phyloP scores from a whole-genome alignment of 1,140 invertebrate species.

The Vanessa tameamea region DNA sequence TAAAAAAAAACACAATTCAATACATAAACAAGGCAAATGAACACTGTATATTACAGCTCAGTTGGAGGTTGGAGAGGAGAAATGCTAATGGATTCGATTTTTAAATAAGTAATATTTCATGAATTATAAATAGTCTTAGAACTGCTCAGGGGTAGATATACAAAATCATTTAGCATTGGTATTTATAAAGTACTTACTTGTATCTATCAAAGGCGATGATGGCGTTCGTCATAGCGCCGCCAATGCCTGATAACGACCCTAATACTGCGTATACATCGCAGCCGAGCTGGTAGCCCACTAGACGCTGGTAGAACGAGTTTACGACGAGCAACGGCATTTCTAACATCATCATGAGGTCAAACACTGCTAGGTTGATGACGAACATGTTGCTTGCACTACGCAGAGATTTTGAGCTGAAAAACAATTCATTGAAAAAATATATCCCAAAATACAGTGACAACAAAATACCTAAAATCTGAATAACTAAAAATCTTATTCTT shows the following conservation, averaged over 20 bases:
- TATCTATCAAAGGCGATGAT: slow-evolving; percentile 89
- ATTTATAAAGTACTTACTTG: slow-evolving; percentile 74
- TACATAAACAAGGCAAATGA: too few species aligned
- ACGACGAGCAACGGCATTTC: slow-evolving; percentile 87
- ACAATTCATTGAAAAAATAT: slow-evolving; percentile 13
- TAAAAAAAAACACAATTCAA: too few species aligned
- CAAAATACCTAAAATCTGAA: neutral
- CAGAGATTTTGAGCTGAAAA: slow-evolving; percentile 85
- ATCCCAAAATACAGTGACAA: neutral
- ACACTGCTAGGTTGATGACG: slow-evolving; percentile 88
- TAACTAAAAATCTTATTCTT: neutral
- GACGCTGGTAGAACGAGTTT: slow-evolving; percentile 85
- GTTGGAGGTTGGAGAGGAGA: too few species aligned
- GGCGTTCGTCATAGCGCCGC: slow-evolving; percentile 87
- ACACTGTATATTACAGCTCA: too few species aligned
- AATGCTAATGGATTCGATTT: too few species aligned
- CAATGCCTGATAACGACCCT: slow-evolving; percentile 86
- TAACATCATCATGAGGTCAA: slow-evolving; percentile 88
- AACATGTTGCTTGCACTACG: slow-evolving; percentile 91
- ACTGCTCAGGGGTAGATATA: too few species aligned
- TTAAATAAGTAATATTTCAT: too few species aligned
- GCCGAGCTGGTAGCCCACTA: slow-evolving; percentile 85
- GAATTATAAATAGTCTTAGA: too few species aligned
- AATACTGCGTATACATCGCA: slow-evolving; percentile 86
- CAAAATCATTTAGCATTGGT: neutral